A percentile compares a stretch with the other conserved stretches of the same genome.
These are phyloP conservation scores for Corythaixoides concolor DNA, from an alignment of 2,113 vertebrate species.

Conservation along the genomic window DNA sequence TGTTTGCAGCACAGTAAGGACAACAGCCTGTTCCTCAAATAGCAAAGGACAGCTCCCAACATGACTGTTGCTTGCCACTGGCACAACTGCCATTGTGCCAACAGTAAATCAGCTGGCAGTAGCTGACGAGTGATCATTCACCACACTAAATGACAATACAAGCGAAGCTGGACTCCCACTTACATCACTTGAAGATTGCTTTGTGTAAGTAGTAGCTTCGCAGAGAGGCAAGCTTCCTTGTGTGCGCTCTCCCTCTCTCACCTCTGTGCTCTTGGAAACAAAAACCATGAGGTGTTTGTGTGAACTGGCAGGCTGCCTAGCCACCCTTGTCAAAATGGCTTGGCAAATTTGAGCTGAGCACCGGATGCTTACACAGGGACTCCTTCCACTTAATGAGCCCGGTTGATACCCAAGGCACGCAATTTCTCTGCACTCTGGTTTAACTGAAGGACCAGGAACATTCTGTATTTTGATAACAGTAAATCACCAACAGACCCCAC, in stretches of 20 bases:
- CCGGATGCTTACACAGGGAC: background rate
- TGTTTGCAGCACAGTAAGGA: background rate
- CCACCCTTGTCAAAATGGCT: background rate
- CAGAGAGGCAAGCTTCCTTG: background rate
- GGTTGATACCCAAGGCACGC: background rate
- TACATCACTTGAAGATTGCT: background rate
- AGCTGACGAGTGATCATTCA: background rate
- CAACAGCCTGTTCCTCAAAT: background rate
- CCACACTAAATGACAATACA: fast-evolving
- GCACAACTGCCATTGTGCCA: background rate
- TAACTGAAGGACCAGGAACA: background rate
- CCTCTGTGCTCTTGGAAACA: background rate
- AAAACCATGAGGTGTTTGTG: background rate
- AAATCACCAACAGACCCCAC: background rate
- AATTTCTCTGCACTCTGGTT: background rate
- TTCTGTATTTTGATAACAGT: background rate
- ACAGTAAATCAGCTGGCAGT: background rate
- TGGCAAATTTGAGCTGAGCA: background rate
- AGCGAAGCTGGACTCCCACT: fast-evolving
- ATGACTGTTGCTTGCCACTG: background rate
- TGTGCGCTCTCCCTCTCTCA: background rate
- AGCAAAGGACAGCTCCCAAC: background rate
- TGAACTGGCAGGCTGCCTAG: background rate
- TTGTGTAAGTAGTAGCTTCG: background rate
- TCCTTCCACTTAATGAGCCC: background rate